These are phyloP conservation scores for Elmis aenea DNA, from an alignment of 2,888 invertebrate genomes.

Conservation along the genomic window DNA sequence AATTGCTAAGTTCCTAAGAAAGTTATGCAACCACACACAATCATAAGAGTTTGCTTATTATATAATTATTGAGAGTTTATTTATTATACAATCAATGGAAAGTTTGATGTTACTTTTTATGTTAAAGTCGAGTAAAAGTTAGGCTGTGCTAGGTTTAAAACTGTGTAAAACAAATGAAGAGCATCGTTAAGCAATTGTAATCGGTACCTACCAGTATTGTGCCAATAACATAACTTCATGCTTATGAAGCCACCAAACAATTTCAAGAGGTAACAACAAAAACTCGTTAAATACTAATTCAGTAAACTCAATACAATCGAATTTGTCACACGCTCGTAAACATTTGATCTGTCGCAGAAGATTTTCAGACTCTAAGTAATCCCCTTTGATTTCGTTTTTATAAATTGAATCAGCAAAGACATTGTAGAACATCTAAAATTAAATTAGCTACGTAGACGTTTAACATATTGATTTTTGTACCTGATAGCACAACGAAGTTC, in stretches of 20 bases:
- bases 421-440: conserved; percentile 9
- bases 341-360: conserved; percentile 1
- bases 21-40: too few species aligned
- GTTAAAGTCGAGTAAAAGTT: too few species aligned
- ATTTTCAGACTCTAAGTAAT: background rate
- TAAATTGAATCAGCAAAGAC: conserved; percentile 3
- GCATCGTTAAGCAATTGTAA: too few species aligned
- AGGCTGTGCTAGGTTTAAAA: too few species aligned
- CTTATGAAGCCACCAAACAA: conserved; percentile 16
- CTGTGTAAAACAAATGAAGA: too few species aligned
- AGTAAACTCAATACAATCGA: conserved; percentile 7
- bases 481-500: conserved; percentile 3
- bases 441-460: background rate
- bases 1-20: too few species aligned
- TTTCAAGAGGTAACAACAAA: conserved; percentile 10
- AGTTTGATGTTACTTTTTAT: too few species aligned
- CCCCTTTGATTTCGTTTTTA: conserved; percentile 1
- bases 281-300: conserved; percentile 6
- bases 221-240: conserved; percentile 9
- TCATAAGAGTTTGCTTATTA: too few species aligned
- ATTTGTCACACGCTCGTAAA: conserved; percentile 10
- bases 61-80: too few species aligned
- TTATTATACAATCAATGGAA: too few species aligned
- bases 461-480: background rate
- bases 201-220: conserved; percentile 15